Base-by-base conservation (phyloP, 1,140 invertebrate genomes). In the Proales similis region DNA sequence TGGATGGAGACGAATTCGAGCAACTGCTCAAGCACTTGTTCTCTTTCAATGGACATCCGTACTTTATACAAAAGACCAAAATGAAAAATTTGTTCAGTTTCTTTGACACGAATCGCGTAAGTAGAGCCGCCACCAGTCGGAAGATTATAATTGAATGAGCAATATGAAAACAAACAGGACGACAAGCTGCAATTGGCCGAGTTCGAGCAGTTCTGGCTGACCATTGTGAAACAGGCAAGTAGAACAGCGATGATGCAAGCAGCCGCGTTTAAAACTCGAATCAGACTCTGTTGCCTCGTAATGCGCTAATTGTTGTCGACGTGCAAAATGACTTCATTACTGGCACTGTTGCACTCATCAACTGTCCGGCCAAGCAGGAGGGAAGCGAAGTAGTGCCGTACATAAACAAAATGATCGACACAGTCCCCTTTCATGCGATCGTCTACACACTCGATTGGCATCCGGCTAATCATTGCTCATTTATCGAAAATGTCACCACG, bases 311-410 rank as follows among this genome's bases (percentile, higher is more conserved):
- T 26, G 83, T 96, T 63, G 87, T 97, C 46, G 93, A 97, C 76
- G 90, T 96, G 3, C 93, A 97, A 78, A 95, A 97, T 77, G 93
- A 97, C 77, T 97, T 97, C 76, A 93, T 97, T 69, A 83, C 84
- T 60, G 93, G 93, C 43, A 88, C 88, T 11, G 80, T 97, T 48
- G 86, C 93, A 68, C 86, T 97, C 68, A 86, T 84, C 71, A 85
- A 91, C 68, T 93, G 90, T 74, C 86, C 87, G 48, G 90, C 90
- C 20, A 84, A 87, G 68, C 89, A 95, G 65, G 86, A 93, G 14
- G 74, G 71, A 4, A 49, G 39, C 14, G 70, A 67, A 19, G 73
- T 77, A 17, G 65, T 79, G 9, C 85, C 89, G 57, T 86, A 89
- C 1, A 92, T 95, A 66, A 98, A 97, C 80, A 79, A 82, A 42